Percentiles rank a stretch among this genome's conserved stretches.
These are phyloP conservation scores for Cynoglossus semilaevis DNA, from an alignment of 2,113 vertebrate species.

Conservation along the genomic window DNA sequence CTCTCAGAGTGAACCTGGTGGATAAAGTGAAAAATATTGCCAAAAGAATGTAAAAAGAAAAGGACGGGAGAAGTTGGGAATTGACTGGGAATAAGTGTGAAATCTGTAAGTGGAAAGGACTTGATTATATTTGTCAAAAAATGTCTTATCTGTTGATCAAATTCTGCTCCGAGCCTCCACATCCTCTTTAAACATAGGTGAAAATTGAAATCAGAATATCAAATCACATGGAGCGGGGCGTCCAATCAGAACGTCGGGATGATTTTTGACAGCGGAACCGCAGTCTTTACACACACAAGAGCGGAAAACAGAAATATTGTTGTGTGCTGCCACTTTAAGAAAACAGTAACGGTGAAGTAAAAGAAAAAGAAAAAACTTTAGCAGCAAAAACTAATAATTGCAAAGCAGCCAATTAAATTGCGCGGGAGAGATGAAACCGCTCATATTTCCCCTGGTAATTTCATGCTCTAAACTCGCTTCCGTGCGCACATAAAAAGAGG, in stretches of 20 bases:
- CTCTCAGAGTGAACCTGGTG: slow-evolving; percentile 10
- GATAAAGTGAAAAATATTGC: slow-evolving; percentile 30
- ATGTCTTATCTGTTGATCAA: neutral
- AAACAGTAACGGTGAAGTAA: slow-evolving; percentile 91
- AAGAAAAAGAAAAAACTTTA: slow-evolving; percentile 99
- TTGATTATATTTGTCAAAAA: neutral
- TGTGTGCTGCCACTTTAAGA: slow-evolving; percentile 91
- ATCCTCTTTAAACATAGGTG: slow-evolving; percentile 6
- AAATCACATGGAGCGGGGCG: slow-evolving; percentile 51
- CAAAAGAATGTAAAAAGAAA: slow-evolving; percentile 27
- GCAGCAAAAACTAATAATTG: slow-evolving; percentile 99
- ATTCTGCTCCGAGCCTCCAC: neutral
- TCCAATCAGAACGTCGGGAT: slow-evolving; percentile 54
- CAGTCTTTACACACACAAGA: slow-evolving; percentile 13
- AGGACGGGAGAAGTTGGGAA: slow-evolving; percentile 30
- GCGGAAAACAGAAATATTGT: slow-evolving; percentile 61
- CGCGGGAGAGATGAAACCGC: slow-evolving; percentile 99
- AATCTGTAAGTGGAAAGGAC: slow-evolving; percentile 30
- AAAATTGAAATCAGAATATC: slow-evolving; percentile 49
- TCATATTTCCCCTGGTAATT: slow-evolving; percentile 99
- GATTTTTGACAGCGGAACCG: slow-evolving; percentile 29
- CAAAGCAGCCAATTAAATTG: slow-evolving; percentile 99
- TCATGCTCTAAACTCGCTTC: slow-evolving; percentile 99
- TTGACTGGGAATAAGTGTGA: slow-evolving; percentile 31
- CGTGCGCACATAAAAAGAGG: slow-evolving; percentile 89